These are phyloP conservation scores for Microcebus griseorufus DNA, from an alignment of 2,113 vertebrate genomes.

Conservation along the genomic window DNA sequence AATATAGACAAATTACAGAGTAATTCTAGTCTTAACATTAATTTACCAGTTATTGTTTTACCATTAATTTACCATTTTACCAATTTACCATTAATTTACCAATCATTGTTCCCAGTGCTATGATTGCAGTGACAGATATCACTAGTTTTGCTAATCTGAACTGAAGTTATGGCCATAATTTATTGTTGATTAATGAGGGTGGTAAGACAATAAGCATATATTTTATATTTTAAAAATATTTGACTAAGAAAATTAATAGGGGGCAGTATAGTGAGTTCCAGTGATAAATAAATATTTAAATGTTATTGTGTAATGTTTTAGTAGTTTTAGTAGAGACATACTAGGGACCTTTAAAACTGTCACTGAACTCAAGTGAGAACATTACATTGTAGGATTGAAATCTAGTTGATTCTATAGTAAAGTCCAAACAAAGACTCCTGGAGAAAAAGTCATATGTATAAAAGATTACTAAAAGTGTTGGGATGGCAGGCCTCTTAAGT, in stretches of 20 bases:
- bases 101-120: not conserved
- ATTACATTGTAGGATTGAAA: not conserved
- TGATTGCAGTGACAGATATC: not conserved
- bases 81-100: not conserved
- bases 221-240: not conserved
- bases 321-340: not conserved
- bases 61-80: too few relatives aligned
- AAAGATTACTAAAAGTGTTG: not conserved
- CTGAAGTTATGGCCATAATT: not conserved
- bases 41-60: not conserved
- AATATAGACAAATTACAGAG: not conserved
- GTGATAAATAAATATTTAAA: not conserved
- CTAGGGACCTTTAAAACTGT: not conserved
- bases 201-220: not conserved
- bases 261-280: not conserved
- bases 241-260: not conserved
- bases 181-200: not conserved
- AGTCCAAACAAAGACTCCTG: not conserved
- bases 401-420: not conserved
- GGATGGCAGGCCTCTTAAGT: not conserved
- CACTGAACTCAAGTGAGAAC: not conserved
- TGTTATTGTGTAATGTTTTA: not conserved
- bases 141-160: not conserved
- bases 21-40: constrained; percentile 3
- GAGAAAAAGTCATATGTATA: not conserved